Conservation (phyloP, 2,113 vertebrate genomes). For the Dryoscopus gambensis region DNA sequence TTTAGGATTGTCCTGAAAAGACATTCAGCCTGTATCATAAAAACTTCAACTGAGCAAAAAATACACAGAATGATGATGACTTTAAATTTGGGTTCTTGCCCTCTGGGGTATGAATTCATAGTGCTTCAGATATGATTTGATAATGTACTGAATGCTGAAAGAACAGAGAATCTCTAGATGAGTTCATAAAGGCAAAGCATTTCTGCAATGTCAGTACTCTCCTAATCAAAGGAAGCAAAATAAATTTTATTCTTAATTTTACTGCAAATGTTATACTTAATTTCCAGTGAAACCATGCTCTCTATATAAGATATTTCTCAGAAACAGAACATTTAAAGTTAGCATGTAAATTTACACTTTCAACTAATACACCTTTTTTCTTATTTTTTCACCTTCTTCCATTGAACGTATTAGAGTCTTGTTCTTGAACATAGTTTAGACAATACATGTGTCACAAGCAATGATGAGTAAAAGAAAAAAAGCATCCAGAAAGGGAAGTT, state of each 20-base stretch:
- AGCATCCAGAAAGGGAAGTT: conserved; percentile 55
- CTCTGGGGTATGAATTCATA: conserved; percentile 53
- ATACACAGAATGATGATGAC: conserved; percentile 39
- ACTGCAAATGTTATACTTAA: neutral
- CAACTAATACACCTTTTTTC: neutral
- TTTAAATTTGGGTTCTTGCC: conserved; percentile 61
- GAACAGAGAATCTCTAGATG: neutral
- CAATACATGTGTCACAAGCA: conserved; percentile 69
- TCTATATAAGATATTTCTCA: neutral
- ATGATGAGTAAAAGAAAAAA: conserved; percentile 60
- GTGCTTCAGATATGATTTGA: conserved; percentile 16
- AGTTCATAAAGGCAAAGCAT: neutral
- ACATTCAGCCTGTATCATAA: conserved; percentile 39
- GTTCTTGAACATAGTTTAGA: conserved; percentile 52
- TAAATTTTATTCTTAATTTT: neutral
- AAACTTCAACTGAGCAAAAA: conserved; percentile 53
- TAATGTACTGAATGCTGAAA: neutral
- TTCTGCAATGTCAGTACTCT: neutral
- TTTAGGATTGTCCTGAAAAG: conserved; percentile 60
- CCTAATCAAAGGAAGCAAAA: conserved; percentile 7
- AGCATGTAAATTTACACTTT: neutral
- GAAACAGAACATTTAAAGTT: neutral
- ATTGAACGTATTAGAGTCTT: conserved; percentile 46
- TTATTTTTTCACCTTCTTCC: conserved; percentile 28
- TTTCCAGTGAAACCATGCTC: neutral